phyloP scores from a whole-genome alignment of 2,888 invertebrate genomes.

The Cheilosia grossa region DNA sequence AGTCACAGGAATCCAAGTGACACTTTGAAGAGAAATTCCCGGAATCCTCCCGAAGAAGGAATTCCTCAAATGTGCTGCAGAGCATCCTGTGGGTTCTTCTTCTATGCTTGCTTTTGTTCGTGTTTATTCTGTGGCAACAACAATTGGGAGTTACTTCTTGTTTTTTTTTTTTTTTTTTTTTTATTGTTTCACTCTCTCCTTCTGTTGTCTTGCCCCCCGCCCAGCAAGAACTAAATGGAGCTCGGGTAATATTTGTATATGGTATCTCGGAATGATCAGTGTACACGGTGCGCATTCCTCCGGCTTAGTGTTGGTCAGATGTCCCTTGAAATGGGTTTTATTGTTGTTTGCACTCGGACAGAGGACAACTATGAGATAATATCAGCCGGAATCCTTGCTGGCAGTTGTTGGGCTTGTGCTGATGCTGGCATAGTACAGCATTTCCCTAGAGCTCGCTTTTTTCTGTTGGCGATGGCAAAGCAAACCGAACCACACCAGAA shows the following conservation, averaged over 20 bases:
- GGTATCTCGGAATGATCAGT: conserved; percentile 61
- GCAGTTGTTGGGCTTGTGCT: neutral
- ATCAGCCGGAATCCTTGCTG: conserved; percentile 54
- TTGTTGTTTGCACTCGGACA: conserved; percentile 68
- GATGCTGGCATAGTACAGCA: conserved; percentile 4
- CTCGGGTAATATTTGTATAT: conserved; percentile 61
- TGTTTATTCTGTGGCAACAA: conserved; percentile 52
- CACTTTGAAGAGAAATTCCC: conserved; percentile 58
- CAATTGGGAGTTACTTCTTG: conserved; percentile 26
- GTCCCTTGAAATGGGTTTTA: conserved; percentile 69
- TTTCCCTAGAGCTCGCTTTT: conserved; percentile 49
- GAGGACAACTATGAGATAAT: conserved; percentile 62
- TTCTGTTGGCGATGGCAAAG: conserved; percentile 18
- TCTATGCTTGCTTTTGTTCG: conserved; percentile 22
- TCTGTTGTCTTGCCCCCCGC: neutral
- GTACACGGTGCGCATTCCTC: conserved; percentile 48
- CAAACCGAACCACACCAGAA: conserved; percentile 15
- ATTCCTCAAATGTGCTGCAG: conserved; percentile 40
- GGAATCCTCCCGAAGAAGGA: conserved; percentile 39
- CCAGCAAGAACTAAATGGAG: conserved; percentile 33
- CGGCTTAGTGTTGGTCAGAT: conserved; percentile 57
- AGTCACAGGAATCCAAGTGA: conserved; percentile 44
- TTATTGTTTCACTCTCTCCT: neutral
- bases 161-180: neutral
- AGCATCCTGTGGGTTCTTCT: conserved; percentile 39